A percentile compares a stretch with the other conserved stretches of the same genome.
Evolutionary conservation across 2,113 vertebrate genomes (phyloP).

Genomic region (Melanostigma gelatinosum): DNA sequence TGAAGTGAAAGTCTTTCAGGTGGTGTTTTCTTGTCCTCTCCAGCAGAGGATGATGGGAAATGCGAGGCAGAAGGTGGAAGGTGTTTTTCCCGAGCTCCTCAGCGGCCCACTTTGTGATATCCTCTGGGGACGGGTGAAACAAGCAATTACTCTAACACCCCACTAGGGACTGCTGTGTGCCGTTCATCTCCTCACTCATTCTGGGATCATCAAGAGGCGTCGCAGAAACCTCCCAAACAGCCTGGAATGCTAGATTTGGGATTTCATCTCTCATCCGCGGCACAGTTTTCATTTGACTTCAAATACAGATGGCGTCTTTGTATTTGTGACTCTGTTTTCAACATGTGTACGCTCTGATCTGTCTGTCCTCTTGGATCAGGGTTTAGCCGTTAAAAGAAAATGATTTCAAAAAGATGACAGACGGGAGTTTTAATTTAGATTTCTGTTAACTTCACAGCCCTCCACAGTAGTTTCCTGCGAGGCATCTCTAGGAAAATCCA

Average conservation of each 20-base stretch:
- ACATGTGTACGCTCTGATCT: constrained; percentile 19
- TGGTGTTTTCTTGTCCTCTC: neutral
- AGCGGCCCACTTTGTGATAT: constrained; percentile 14
- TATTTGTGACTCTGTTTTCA: constrained; percentile 32
- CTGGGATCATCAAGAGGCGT: constrained; percentile 37
- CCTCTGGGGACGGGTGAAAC: constrained; percentile 56
- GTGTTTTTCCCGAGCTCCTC: constrained; percentile 8
- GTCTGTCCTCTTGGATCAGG: constrained; percentile 11
- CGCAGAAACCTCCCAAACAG: constrained; percentile 24
- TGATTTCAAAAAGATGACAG: neutral
- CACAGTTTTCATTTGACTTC: constrained; percentile 19
- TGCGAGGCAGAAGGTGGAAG: constrained; percentile 27
- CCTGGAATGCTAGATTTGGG: constrained; percentile 9
- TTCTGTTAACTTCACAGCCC: constrained; percentile 9
- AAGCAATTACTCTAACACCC: constrained; percentile 71
- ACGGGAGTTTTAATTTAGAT: constrained; percentile 23
- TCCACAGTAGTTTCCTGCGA: constrained; percentile 10
- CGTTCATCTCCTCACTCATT: constrained; percentile 35
- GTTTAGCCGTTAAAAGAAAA: neutral
- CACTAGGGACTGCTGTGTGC: constrained; percentile 76
- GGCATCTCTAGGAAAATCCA: constrained; percentile 10
- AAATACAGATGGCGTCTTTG: constrained; percentile 12
- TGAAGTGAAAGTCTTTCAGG: constrained; percentile 3
- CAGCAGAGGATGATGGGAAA: constrained; percentile 28
- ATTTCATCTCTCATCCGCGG: constrained; percentile 44